Evolutionary conservation across 2,113 vertebrate genomes (phyloP), one percentile per base, ranked within the genome.

Genomic region (Progne subis): DNA sequence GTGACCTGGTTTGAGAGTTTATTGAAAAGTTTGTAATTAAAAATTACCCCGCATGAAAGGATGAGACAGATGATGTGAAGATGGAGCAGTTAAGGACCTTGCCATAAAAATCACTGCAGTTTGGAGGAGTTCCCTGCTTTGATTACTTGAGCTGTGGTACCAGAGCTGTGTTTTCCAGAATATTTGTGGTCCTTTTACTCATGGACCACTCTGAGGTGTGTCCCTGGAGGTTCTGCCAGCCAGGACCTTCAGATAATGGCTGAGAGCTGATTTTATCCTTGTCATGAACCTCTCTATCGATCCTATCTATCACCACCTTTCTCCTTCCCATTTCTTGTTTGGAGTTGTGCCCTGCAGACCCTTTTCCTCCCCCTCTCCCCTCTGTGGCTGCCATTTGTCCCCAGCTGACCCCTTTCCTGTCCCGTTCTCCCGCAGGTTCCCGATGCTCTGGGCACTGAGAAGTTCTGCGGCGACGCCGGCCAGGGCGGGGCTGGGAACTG

Each of bases 371-470:
- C 68, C n/a, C 43, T 18, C 7, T 41, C 8, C 37, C 18, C 14
- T 21, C 82, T 2, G 14, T 2, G 5, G 59, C 84, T 37, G 0
- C 19, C 71, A 0, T 5, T 43, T 15, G 64, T 2, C 11, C 7
- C 9, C 39, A 11, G 52, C 5, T 84, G 85, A 92, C 63, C 64
- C 49, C 5, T 8, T 0, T 31, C 1, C 74, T 63, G 44, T 49
- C 14, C 34, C 32, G 3, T 59, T 59, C 31, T 55, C 61, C 95
- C n/a, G 7, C 98, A 99, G 99, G 96, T 99, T 57, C 98, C 99
- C 6, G 99, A 99, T 15, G 98, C 98, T 56, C 98, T 99, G 98
- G 98, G 98, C 41, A 98, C 94, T 12, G 97, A 99, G 83, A 99
- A 99, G 94, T 99, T 99, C 97, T 98, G 98, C 0, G 67, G 98